phyloP scores from a whole-genome alignment of 92 coral and sea anemone species.

The Porites lobata region DNA sequence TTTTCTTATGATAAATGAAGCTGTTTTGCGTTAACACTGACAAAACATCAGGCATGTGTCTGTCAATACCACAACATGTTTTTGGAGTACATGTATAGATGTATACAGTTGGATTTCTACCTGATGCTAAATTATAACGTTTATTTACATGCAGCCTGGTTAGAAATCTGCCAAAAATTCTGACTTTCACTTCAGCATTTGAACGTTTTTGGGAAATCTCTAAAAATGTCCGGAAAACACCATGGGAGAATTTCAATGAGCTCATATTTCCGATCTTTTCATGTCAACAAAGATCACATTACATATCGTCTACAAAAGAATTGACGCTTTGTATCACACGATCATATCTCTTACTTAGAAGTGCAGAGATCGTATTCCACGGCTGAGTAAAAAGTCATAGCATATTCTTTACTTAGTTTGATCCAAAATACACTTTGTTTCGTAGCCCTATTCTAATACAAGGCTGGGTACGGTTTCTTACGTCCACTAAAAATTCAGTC shows the following conservation, averaged over 20 bases:
- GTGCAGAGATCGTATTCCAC: too few relatives aligned
- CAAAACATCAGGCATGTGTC: constrained; percentile 12
- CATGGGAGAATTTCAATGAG: background rate
- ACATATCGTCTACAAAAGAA: background rate
- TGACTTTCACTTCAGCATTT: background rate
- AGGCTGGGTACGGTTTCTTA: too few relatives aligned
- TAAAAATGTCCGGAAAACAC: background rate
- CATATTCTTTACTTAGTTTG: too few relatives aligned
- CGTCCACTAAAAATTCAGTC: too few relatives aligned
- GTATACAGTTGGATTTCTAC: background rate
- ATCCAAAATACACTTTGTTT: too few relatives aligned
- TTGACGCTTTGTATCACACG: background rate
- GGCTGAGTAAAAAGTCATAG: too few relatives aligned
- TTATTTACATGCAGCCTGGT: background rate
- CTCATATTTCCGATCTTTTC: background rate
- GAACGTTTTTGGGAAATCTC: background rate
- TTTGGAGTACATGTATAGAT: constrained; percentile 3
- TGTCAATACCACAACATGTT: constrained; percentile 22
- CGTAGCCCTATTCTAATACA: too few relatives aligned
- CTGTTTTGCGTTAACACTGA: background rate
- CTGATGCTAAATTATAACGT: background rate
- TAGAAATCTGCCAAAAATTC: background rate
- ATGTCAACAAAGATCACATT: background rate
- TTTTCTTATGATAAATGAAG: background rate
- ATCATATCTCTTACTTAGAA: too few relatives aligned